These are phyloP conservation scores for Coluber constrictor DNA, from an alignment of 2,797 vertebrate genomes.

Conservation along the genomic window DNA sequence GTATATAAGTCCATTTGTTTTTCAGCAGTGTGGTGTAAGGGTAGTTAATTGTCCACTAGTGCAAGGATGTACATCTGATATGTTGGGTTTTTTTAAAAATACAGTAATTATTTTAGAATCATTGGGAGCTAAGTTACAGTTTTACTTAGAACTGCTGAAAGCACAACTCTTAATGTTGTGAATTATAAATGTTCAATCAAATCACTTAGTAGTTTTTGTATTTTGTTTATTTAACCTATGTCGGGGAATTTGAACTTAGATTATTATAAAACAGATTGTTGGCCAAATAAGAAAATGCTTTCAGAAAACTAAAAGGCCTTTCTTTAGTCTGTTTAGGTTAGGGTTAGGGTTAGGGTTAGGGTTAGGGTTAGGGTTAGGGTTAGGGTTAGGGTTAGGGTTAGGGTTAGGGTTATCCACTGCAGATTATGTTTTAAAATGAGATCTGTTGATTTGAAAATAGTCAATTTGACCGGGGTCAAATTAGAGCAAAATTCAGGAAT, in stretches of 20 bases:
- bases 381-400: neutral
- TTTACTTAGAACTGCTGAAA: neutral
- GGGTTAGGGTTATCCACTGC: neutral
- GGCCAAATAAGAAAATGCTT: neutral
- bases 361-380: too few species aligned
- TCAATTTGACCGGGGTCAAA: neutral
- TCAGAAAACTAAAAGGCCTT: neutral
- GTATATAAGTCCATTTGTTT: neutral
- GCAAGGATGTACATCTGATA: neutral
- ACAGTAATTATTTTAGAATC: neutral
- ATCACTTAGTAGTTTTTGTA: neutral
- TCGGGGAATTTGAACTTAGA: neutral
- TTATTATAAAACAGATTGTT: slow-evolving; percentile 1
- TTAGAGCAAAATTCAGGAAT: neutral
- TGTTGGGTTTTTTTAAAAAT: neutral
- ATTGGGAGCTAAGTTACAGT: slow-evolving; percentile 5
- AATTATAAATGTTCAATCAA: slow-evolving; percentile 1
- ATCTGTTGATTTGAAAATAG: neutral
- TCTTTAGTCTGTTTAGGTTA: neutral
- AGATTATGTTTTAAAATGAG: neutral
- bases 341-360: too few species aligned
- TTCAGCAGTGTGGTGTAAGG: too few species aligned
- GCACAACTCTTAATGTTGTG: neutral
- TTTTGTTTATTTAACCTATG: neutral
- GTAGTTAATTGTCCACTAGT: neutral